Base-by-base conservation (phyloP, 2,113 vertebrate species). In the Cavia porcellus region DNA sequence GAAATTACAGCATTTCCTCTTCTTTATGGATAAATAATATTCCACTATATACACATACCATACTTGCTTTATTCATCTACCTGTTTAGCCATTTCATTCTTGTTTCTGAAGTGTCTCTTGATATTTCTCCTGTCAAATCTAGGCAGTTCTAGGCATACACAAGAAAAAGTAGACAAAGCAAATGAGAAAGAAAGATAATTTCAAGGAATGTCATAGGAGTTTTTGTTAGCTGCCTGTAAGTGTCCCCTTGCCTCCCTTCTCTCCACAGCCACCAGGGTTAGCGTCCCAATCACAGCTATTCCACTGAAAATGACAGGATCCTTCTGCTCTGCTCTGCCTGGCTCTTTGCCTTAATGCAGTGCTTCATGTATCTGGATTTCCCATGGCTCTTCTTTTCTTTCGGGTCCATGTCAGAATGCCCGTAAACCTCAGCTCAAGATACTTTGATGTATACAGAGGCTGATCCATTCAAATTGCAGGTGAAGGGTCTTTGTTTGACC, bases 41-140 rank as follows among this genome's bases (percentile, higher is more conserved):
- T 25, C 19, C 5, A 70, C 15, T 5, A 19, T 15, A 7, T 64
- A 52, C 57, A 47, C 4, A n/a, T 30, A 22, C 45, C 24, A 28
- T 30, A 24, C 45, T 92, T 83, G 19, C n/a, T 83, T 62, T 13
- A 82, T 52, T 35, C 7, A 42, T 42, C 70, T 14, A n/a, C 35
- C 24, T 82, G 2, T 72, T 52, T 52, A 11, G 57, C 92, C 45
- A 52, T 42, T 68, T 72, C 1, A 20, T 72, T 92, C 5, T 88
- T n/a, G 87, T 32, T 95, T 90, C 14, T 55, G 79, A 82, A 89
- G 64, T 94, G 7, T 20, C 20, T 95, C 83, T 86, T 68, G 74
- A 79, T 35, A n/a, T 32, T 59, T 86, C 91, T 94, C 32, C 87
- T n/a, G 25, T 45, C 24, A 75, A 28, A 2, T 7, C 35, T 79